A percentile compares a stretch with the other conserved stretches of the same genome.
Evolutionary conservation across 2,888 invertebrate species (phyloP).

Genomic region (Zelleria hepariella): DNA sequence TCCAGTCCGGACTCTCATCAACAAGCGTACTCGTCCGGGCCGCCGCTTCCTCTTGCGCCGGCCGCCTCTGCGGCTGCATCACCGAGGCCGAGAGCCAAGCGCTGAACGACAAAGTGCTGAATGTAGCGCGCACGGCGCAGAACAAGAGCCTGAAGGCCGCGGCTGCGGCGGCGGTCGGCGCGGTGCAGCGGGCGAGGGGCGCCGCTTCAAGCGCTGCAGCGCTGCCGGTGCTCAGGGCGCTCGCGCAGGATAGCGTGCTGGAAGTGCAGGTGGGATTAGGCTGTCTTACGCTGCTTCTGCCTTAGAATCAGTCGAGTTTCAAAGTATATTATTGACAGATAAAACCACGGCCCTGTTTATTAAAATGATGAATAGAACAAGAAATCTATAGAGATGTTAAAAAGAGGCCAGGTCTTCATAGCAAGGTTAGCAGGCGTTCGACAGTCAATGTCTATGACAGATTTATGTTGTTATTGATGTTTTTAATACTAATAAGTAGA

Average conservation of each 20-base stretch:
- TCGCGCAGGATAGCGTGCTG: constrained; percentile 94
- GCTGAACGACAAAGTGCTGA: constrained; percentile 31
- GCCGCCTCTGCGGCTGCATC: constrained; percentile 77
- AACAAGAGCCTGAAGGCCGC: constrained; percentile 37
- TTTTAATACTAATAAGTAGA: no score
- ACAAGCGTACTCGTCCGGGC: constrained; percentile 87
- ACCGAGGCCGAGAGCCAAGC: constrained; percentile 48
- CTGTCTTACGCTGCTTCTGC: no score
- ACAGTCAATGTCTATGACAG: no score
- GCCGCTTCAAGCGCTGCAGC: constrained; percentile 97
- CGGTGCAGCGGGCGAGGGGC: constrained; percentile 94
- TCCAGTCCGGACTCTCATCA: constrained; percentile 79
- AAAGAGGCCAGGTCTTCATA: no score
- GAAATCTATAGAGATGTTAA: no score
- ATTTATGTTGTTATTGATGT: no score
- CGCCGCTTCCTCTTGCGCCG: constrained; percentile 95
- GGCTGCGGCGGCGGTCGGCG: constrained; percentile 88
- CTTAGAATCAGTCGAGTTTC: no score
- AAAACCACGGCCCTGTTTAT: no score
- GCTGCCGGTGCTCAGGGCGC: constrained; percentile 92
- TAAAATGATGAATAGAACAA: no score
- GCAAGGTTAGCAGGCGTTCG: no score
- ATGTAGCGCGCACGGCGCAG: constrained; percentile 36
- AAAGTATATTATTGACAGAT: no score
- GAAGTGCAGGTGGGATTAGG: constrained; percentile 84